Evolutionary conservation across 2,888 invertebrate species (phyloP), one percentile per base, ranked within the genome.

Genomic region (Sphaeridia pumilis): DNA sequence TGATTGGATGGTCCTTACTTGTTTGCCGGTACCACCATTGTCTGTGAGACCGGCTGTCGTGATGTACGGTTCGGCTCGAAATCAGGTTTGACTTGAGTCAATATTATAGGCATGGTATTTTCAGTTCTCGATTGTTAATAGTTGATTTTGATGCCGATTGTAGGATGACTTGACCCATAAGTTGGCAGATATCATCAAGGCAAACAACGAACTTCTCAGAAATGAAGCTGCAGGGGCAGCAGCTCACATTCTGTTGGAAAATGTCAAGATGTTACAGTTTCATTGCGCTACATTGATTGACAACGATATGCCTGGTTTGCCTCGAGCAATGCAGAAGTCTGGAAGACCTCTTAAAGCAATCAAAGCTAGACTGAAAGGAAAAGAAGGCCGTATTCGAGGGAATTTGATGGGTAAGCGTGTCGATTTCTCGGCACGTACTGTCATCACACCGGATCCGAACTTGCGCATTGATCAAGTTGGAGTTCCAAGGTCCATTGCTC

Each of bases 391-490:
- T 67, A 97, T 99, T 67, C 79, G 98, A 72, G 98, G 98, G 66
- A 99, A 99, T 72, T 80, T 99, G 66, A 99, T 99, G 98, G 98
- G 98, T 50, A 98, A 98, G 71, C 92, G 98, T 76, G 98, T 99
- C 0, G 98, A 99, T 70, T 99, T 98, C 71, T 97, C 97, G 0
- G 98, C 95, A 4, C 84, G 98, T 71, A 98, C 98, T 67, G 98
- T 99, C 68, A 93, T 92, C 69, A 97, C 94, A 21, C 94, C 92
- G 0, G 92, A 93, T 76, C 93, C 93, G 0, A 93, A 92, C 73
- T 74, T 93, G 58, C 80, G 89, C 62, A 95, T 89, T 70, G 94
- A 89, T 71, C 92, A 94, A 76, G 94, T 98, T 52, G 98, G 98
- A 51, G 94, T 99, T 2, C 98, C 98, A 0, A 78, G 94, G 51